phyloP scores from a whole-genome alignment of 2,888 invertebrate genomes.

The Drosophila cognata region DNA sequence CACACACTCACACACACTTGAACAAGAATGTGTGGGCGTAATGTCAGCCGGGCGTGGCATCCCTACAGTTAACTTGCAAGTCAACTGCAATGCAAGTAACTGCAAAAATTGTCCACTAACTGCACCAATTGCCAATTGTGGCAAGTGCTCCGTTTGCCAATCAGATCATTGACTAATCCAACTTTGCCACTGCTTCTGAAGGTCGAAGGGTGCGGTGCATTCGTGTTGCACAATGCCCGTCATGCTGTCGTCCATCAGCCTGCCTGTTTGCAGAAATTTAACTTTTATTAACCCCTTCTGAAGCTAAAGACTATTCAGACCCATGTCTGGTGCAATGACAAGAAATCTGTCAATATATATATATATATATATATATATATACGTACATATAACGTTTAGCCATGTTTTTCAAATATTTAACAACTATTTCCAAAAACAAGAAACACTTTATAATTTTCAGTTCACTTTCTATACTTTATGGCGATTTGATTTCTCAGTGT shows the following conservation, averaged over 20 bases:
- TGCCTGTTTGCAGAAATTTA: neutral
- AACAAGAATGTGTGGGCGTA: constrained; percentile 22
- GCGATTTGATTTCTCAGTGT: neutral
- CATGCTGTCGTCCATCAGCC: neutral
- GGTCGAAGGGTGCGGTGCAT: neutral
- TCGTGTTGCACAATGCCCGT: neutral
- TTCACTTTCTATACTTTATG: neutral
- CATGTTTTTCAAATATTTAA: neutral
- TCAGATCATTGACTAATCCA: constrained; percentile 42
- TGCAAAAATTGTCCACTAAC: constrained; percentile 44
- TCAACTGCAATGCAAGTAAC: constrained; percentile 8
- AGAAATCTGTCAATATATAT: neutral
- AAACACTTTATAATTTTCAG: neutral
- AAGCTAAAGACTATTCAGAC: neutral
- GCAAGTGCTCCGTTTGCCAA: constrained; percentile 40
- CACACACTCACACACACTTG: constrained; percentile 44
- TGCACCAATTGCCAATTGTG: constrained; percentile 36
- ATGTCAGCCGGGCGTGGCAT: constrained; percentile 28
- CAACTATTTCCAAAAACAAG: too few species aligned
- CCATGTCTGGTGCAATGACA: neutral
- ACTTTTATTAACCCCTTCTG: neutral
- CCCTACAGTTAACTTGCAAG: constrained; percentile 23
- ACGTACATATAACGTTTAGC: neutral
- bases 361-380: neutral
- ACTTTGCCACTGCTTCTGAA: neutral